These are phyloP conservation scores for Malacoraja senta DNA, from an alignment of 2,797 vertebrate species.

Conservation along the genomic window DNA sequence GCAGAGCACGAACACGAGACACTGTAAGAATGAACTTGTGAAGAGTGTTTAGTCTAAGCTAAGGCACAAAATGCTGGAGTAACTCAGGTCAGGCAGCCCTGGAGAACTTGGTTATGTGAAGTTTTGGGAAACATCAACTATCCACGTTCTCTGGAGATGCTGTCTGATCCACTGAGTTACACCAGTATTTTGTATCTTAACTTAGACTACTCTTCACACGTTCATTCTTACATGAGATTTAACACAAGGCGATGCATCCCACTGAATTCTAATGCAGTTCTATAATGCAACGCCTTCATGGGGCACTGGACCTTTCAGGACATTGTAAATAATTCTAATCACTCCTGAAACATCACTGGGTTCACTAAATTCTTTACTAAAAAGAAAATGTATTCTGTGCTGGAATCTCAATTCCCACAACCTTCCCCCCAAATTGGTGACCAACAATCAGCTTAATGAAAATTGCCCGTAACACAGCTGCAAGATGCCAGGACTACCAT, in stretches of 20 bases:
- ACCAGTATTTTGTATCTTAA: too few relatives aligned
- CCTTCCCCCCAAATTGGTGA: not conserved
- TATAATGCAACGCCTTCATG: not conserved
- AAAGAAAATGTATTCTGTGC: not conserved
- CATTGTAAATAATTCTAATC: not conserved
- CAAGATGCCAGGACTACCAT: not conserved
- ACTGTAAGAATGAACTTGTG: too few relatives aligned
- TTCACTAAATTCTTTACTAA: not conserved
- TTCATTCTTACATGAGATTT: not conserved
- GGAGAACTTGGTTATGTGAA: too few relatives aligned
- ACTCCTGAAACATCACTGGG: not conserved
- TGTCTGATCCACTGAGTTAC: too few relatives aligned
- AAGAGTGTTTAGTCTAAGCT: too few relatives aligned
- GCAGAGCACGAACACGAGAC: too few relatives aligned
- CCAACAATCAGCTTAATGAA: not conserved
- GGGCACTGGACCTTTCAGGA: not conserved
- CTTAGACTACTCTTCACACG: not conserved
- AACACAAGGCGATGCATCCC: not conserved
- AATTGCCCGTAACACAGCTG: not conserved
- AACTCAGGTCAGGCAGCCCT: too few relatives aligned
- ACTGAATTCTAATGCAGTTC: not conserved
- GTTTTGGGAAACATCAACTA: too few relatives aligned
- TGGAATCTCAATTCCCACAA: not conserved
- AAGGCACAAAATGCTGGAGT: too few relatives aligned
- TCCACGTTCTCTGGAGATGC: too few relatives aligned